Evolutionary conservation across 2,113 vertebrate species (phyloP), one percentile per base, ranked within the genome.

Genomic region (Colistium nudipinnis): DNA sequence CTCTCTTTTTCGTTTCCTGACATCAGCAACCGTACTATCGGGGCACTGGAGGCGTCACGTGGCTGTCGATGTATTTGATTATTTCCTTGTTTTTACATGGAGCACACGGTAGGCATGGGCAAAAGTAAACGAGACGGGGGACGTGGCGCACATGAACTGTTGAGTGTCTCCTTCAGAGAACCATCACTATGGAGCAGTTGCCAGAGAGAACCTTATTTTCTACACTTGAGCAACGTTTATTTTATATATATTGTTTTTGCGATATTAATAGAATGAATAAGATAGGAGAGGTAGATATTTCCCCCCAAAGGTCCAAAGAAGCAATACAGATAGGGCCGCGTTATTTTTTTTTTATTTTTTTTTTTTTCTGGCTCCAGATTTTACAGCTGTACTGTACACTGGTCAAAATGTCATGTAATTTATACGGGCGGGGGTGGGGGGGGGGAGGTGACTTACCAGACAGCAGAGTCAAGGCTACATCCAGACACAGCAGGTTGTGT

Each of bases 401-500:
- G 17, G 35, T n/a, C 27, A 31, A 43, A 11, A 19, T 35, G 3
- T 28, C 2, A 22, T 51, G 3, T 20, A 5, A 12, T 39, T 52
- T 44, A 59, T 31, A 35, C 7, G 25, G 45, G 25, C 20, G 16
- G 57, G 7, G 13, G 3, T 20, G 25, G 11, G 25, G 45, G 25
- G 27, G 16, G 57, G 7, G 13, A 2, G 27, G 25, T 35, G 62
- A 28, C 12, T 49, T 24, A 56, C n/a, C 3, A 56, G 11, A 39
- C 45, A 28, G 5, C n/a, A 60, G 28, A 43, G 45, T 59, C 13
- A 45, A 59, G 30, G 30, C 71, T 14, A 38, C 45, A 30, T 9
- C 47, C 38, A 60, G 45, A 60, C 54, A 30, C 62, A 28, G 47
- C 38, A 45, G n/a, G 71, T 24, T 74, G 22, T 38, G 16, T 61